Conservation (phyloP, 2,797 vertebrate genomes). For the Coilia nasus region DNA sequence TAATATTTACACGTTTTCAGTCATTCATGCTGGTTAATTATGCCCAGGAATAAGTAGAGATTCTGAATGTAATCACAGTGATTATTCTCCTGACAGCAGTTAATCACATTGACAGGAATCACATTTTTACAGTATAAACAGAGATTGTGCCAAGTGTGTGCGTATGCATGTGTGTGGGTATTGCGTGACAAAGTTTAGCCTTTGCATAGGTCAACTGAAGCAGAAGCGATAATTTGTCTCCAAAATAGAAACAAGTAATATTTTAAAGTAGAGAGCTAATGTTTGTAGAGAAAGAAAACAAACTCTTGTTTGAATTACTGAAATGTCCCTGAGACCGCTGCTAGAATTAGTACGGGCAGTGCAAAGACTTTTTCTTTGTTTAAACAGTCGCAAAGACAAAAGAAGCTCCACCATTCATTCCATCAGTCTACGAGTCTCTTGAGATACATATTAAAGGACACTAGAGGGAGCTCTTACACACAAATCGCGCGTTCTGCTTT, state of each 20-base stretch:
- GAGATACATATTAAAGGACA: neutral
- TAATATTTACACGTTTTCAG: neutral
- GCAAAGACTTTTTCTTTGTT: neutral
- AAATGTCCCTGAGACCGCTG: neutral
- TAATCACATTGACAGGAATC: slow-evolving; percentile 22
- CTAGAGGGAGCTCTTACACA: neutral
- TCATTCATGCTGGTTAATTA: neutral
- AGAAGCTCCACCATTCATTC: neutral
- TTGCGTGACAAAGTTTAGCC: neutral
- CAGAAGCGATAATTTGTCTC: neutral
- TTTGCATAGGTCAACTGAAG: neutral
- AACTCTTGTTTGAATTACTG: neutral
- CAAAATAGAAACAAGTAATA: neutral
- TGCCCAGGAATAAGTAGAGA: slow-evolving; percentile 36
- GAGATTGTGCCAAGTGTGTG: neutral
- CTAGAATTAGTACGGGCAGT: neutral
- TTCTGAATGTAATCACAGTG: slow-evolving; percentile 47
- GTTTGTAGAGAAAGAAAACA: neutral
- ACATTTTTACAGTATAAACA: slow-evolving; percentile 10
- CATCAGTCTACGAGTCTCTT: neutral
- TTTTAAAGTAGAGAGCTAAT: neutral
- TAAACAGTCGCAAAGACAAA: neutral
- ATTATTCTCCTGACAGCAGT: slow-evolving; percentile 17
- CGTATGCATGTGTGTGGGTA: neutral
- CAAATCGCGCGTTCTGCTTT: neutral